Percentiles rank a stretch among this genome's conserved stretches.
phyloP scores from a whole-genome alignment of 2,888 invertebrate genomes.

The Anaspis maculata region DNA sequence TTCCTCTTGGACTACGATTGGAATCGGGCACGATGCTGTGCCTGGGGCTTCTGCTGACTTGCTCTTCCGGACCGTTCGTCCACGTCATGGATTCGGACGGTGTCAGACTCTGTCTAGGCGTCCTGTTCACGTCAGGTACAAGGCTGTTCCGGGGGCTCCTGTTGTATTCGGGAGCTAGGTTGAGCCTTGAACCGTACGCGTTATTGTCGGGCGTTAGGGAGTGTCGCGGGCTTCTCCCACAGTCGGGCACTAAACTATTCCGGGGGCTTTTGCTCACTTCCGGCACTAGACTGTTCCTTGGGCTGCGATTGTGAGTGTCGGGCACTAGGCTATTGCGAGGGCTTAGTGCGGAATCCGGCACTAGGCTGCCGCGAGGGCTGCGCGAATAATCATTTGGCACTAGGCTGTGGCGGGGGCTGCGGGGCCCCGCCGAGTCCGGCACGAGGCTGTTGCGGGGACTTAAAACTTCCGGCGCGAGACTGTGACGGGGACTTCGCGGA shows the following conservation, averaged over 20 bases:
- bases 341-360: slow-evolving; percentile 35
- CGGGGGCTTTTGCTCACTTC: slow-evolving; percentile 48
- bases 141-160: slow-evolving; percentile 52
- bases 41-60: slow-evolving; percentile 49
- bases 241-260: slow-evolving; percentile 50
- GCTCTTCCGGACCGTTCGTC: slow-evolving; percentile 47
- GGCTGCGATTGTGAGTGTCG: slow-evolving; percentile 49
- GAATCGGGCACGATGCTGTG: slow-evolving; percentile 51
- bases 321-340: slow-evolving; percentile 50
- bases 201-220: slow-evolving; percentile 53
- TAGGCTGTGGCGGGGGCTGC: slow-evolving; percentile 53
- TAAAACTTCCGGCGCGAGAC: slow-evolving; percentile 48
- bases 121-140: slow-evolving; percentile 44
- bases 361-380: slow-evolving; percentile 46
- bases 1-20: slow-evolving; percentile 44
- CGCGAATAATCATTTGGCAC: slow-evolving; percentile 54
- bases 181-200: slow-evolving; percentile 39
- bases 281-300: slow-evolving; percentile 51
- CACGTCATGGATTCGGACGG: slow-evolving; percentile 51
- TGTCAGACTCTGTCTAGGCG: slow-evolving; percentile 52
- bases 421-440: slow-evolving; percentile 47
- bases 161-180: slow-evolving; percentile 35
- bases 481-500: slow-evolving; percentile 52
- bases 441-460: slow-evolving; percentile 56
- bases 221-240: slow-evolving; percentile 50